These are phyloP conservation scores for Manis pentadactyla DNA, from an alignment of 2,797 vertebrate genomes.

Conservation along the genomic window DNA sequence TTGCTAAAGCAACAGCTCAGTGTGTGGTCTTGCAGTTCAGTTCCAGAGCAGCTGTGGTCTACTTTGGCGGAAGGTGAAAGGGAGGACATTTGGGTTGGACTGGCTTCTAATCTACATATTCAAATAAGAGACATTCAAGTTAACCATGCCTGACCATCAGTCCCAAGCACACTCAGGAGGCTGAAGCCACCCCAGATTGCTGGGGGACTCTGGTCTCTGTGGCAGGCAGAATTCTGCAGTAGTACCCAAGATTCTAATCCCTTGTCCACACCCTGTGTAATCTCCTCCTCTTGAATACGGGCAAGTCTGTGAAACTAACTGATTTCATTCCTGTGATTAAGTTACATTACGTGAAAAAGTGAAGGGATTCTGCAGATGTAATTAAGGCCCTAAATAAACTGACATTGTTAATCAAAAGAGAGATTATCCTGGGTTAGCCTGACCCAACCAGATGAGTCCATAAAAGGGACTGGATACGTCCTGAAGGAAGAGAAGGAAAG, in stretches of 20 bases:
- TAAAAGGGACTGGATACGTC: not conserved
- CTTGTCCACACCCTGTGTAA: not conserved
- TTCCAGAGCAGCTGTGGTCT: conserved; percentile 46
- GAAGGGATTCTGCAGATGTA: not conserved
- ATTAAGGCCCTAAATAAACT: not conserved
- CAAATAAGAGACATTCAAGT: not conserved
- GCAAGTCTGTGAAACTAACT: not conserved
- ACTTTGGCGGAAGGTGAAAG: conserved; percentile 35
- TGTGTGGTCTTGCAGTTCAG: not conserved
- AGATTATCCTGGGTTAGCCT: not conserved
- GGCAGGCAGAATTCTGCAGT: not conserved
- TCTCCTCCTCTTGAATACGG: not conserved
- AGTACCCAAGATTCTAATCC: not conserved
- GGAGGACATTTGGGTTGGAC: not conserved
- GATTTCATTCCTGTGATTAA: not conserved
- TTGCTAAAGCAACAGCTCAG: conserved; percentile 53
- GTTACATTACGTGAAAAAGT: not conserved
- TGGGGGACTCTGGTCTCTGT: not conserved
- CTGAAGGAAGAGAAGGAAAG: not conserved
- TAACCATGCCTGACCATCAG: not conserved
- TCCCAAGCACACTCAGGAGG: not conserved
- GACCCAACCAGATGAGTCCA: not conserved
- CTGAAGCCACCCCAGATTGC: not conserved
- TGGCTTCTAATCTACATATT: conserved; percentile 10
- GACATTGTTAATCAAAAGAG: not conserved